These are phyloP conservation scores for Polyboroides typus DNA, from an alignment of 2,797 vertebrate genomes.

Conservation along the genomic window DNA sequence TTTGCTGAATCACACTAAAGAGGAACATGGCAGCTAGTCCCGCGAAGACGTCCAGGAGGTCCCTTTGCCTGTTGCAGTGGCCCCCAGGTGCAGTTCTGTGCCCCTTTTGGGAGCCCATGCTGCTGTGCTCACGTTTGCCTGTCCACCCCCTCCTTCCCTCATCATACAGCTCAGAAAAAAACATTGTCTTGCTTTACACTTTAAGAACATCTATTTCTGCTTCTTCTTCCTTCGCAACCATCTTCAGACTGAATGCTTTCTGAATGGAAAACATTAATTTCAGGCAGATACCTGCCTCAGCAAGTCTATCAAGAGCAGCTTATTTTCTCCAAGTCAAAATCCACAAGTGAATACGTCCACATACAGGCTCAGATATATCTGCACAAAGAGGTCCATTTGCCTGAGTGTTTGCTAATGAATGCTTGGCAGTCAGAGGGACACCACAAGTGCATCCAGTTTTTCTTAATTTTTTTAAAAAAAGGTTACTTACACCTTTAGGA, in stretches of 20 bases:
- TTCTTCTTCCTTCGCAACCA: background rate
- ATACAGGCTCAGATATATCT: background rate
- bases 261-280: background rate
- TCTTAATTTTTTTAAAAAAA: background rate
- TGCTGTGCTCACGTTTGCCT: background rate
- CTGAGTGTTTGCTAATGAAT: background rate
- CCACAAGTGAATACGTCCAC: background rate
- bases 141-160: background rate
- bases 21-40: background rate
- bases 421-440: background rate
- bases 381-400: background rate
- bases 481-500: background rate
- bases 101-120: background rate
- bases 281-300: background rate
- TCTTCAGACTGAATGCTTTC: background rate
- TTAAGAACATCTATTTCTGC: background rate
- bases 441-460: background rate
- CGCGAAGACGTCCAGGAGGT: rapidly evolving
- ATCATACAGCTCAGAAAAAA: background rate
- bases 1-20: background rate
- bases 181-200: background rate
- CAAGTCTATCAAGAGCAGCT: background rate
- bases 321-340: background rate
- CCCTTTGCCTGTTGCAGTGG: background rate
- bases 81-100: background rate